These are phyloP conservation scores for Drosophila yooni DNA, from an alignment of 2,888 invertebrate species.

Conservation along the genomic window DNA sequence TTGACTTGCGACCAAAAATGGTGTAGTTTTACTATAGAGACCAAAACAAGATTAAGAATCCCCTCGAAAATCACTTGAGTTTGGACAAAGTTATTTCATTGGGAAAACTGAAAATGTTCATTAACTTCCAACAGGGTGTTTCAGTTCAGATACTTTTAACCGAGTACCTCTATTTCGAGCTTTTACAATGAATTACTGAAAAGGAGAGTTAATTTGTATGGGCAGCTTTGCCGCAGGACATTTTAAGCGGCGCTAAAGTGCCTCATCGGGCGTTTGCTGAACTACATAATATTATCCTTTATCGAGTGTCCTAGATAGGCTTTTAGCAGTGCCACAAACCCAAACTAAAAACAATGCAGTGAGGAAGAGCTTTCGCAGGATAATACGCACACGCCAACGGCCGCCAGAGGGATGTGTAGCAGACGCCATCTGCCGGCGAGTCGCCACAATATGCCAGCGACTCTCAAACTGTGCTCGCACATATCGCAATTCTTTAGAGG, in stretches of 20 bases:
- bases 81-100: background rate
- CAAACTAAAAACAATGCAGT: background rate
- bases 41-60: background rate
- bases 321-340: constrained; percentile 26
- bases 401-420: constrained; percentile 18
- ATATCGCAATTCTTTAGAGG: constrained; percentile 13
- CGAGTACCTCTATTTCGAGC: background rate
- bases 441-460: constrained; percentile 13
- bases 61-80: background rate
- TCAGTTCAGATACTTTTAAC: background rate
- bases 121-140: background rate
- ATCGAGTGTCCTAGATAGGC: constrained; percentile 8
- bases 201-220: fast-evolving
- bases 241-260: background rate
- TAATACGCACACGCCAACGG: background rate
- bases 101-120: background rate
- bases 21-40: background rate
- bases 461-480: constrained; percentile 43
- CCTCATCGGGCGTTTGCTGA: background rate
- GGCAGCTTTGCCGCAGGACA: background rate
- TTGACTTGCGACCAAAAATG: too few species aligned
- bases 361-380: constrained; percentile 25
- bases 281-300: constrained; percentile 3
- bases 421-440: constrained; percentile 44
- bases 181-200: background rate